These are phyloP conservation scores for Baccha elongata DNA, from an alignment of 2,888 invertebrate species.

Conservation along the genomic window DNA sequence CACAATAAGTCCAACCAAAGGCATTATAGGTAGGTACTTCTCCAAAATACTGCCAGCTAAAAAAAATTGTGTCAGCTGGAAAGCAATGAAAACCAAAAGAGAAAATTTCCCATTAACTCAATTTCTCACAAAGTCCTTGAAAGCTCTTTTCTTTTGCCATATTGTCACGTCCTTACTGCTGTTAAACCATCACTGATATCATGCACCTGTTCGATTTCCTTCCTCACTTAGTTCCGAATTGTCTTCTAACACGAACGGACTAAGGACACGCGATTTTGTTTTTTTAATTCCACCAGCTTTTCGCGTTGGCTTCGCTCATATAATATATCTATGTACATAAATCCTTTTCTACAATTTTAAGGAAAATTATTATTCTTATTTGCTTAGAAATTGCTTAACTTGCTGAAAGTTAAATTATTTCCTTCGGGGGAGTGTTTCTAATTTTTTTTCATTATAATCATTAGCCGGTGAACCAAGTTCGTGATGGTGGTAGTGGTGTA, in stretches of 20 bases:
- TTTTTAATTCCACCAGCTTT: constrained; percentile 28
- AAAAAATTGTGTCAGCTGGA: constrained; percentile 2
- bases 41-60: background rate
- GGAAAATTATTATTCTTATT: constrained; percentile 8
- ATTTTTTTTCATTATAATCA: background rate
- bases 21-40: background rate
- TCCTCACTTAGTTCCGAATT: constrained; percentile 62
- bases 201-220: constrained; percentile 69
- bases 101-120: background rate
- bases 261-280: constrained; percentile 40
- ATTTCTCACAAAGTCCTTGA: constrained; percentile 6
- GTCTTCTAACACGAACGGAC: constrained; percentile 44
- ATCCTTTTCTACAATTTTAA: constrained; percentile 16
- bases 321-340: too few relatives aligned
- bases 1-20: constrained; percentile 2
- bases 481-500: background rate
- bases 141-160: constrained; percentile 11
- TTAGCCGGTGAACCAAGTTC: background rate
- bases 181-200: constrained; percentile 26
- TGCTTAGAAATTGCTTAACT: constrained; percentile 13
- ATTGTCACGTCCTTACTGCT: constrained; percentile 18
- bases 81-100: background rate
- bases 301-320: constrained; percentile 16
- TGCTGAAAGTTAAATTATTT: constrained; percentile 11
- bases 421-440: background rate